Evolutionary conservation across 2,888 invertebrate species (phyloP).

Genomic region (Conomelus anceps): DNA sequence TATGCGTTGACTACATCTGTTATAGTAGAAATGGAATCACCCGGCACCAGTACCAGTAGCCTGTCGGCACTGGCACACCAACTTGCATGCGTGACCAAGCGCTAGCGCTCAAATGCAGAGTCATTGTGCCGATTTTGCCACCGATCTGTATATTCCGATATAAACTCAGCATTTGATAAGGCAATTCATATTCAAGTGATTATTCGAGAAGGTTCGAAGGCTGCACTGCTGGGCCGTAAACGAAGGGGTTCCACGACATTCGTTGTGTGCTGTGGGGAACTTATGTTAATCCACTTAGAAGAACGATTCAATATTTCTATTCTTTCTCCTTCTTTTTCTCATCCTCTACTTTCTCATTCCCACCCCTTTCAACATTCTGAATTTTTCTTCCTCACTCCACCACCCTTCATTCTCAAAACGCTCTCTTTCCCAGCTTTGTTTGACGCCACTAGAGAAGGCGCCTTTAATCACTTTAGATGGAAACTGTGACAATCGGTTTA

Average conservation of each 20-base stretch:
- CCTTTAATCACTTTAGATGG: background rate
- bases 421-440: background rate
- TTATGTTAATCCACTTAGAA: slow-evolving; percentile 12
- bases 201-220: background rate
- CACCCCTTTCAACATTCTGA: background rate
- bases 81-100: background rate
- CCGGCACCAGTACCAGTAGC: no score
- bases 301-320: background rate
- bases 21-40: background rate
- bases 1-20: background rate
- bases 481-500: background rate
- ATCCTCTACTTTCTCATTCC: background rate
- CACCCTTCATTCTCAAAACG: background rate
- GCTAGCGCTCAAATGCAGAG: background rate
- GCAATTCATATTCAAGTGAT: background rate
- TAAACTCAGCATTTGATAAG: background rate
- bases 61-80: no score
- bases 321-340: background rate
- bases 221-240: background rate
- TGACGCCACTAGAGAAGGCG: background rate
- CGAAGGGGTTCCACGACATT: background rate
- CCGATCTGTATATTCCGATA: background rate
- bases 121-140: background rate
- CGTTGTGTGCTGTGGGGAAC: background rate
- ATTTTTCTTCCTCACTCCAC: background rate